Percentiles rank a stretch among this genome's conserved stretches.
phyloP scores from a whole-genome alignment of 2,113 vertebrate genomes.

The Gambusia holbrooki region DNA sequence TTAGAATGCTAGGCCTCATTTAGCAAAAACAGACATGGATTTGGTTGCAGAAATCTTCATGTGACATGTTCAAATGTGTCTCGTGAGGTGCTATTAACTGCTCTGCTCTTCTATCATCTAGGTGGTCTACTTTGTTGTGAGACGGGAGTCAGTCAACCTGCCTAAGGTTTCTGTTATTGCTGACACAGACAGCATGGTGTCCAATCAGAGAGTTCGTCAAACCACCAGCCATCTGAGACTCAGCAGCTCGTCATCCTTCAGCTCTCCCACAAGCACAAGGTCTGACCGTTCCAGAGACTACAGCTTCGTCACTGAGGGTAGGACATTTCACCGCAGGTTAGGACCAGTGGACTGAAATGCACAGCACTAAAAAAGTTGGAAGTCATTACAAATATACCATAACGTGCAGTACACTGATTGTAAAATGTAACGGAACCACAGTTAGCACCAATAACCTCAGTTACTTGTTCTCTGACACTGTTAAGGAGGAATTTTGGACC shows the following conservation, averaged over 20 bases:
- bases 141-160: slow-evolving; percentile 70
- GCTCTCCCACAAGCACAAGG: slow-evolving; percentile 68
- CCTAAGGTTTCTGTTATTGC: slow-evolving; percentile 46
- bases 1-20: too few relatives aligned
- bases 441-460: too few relatives aligned
- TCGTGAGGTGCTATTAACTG: too few relatives aligned
- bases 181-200: slow-evolving; percentile 39
- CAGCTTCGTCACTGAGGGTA: slow-evolving; percentile 86
- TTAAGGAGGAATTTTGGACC: too few relatives aligned
- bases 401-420: too few relatives aligned
- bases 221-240: slow-evolving; percentile 40
- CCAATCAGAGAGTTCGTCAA: slow-evolving; percentile 29
- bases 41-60: too few relatives aligned
- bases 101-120: slow-evolving; percentile 40
- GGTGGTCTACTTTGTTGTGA: slow-evolving; percentile 83
- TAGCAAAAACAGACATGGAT: too few relatives aligned
- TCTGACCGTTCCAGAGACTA: slow-evolving; percentile 69
- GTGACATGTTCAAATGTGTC: too few relatives aligned
- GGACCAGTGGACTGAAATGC: neutral
- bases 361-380: neutral
- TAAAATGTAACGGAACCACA: too few relatives aligned
- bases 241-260: slow-evolving; percentile 67
- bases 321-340: neutral
- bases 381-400: too few relatives aligned
- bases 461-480: too few relatives aligned